Conservation (phyloP, 2,888 invertebrate species). For the Agrotis puta region DNA sequence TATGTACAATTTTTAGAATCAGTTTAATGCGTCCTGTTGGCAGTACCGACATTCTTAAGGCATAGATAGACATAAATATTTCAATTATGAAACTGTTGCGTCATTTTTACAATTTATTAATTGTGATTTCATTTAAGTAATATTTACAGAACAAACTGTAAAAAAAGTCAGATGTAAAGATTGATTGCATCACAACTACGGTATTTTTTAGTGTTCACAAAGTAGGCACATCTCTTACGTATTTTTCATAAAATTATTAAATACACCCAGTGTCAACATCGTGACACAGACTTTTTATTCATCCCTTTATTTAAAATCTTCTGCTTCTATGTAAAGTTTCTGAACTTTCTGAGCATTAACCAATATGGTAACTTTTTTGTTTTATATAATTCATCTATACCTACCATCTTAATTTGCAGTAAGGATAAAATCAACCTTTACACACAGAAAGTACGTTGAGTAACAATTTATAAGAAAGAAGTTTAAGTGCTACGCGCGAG, state of each 20-base stretch:
- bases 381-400: too few species aligned
- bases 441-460: neutral
- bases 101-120: slow-evolving; percentile 34
- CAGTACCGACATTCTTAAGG: slow-evolving; percentile 51
- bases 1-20: slow-evolving; percentile 65
- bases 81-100: slow-evolving; percentile 22
- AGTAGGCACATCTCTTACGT: neutral
- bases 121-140: slow-evolving; percentile 22
- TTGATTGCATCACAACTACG: slow-evolving; percentile 14
- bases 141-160: slow-evolving; percentile 52
- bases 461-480: slow-evolving; percentile 11
- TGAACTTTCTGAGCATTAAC: too few species aligned
- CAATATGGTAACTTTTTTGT: too few species aligned
- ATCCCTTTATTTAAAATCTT: too few species aligned
- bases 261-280: neutral
- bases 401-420: neutral
- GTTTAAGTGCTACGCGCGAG: slow-evolving; percentile 77
- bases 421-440: slow-evolving; percentile 19
- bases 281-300: neutral
- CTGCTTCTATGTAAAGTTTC: too few species aligned
- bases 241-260: neutral
- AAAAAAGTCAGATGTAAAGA: slow-evolving; percentile 9
- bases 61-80: slow-evolving; percentile 23
- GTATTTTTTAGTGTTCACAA: neutral
- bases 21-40: slow-evolving; percentile 49